These are phyloP conservation scores for Clarias laeviceps DNA, from an alignment of 2,797 vertebrate species.

Conservation along the genomic window DNA sequence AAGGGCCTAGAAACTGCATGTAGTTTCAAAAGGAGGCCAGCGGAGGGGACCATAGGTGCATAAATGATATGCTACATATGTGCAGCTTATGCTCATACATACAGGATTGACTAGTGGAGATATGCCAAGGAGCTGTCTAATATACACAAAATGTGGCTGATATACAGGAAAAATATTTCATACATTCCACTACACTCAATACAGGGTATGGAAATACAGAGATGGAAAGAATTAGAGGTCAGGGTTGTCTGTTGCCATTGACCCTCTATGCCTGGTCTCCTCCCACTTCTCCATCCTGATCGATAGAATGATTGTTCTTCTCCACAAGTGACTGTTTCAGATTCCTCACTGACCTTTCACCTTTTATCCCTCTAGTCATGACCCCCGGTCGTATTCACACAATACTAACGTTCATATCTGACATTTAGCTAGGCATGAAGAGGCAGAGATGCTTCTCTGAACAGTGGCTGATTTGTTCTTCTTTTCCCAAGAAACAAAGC, in stretches of 20 bases:
- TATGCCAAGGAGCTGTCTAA: neutral
- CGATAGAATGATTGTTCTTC: slow-evolving; percentile 57
- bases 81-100: neutral
- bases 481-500: slow-evolving; percentile 23
- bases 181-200: neutral
- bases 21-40: slow-evolving; percentile 41
- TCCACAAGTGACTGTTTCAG: slow-evolving; percentile 57
- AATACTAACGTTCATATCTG: slow-evolving; percentile 57
- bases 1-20: neutral
- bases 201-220: slow-evolving; percentile 12
- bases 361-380: slow-evolving; percentile 28
- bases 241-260: slow-evolving; percentile 32
- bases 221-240: slow-evolving; percentile 54
- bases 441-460: slow-evolving; percentile 11
- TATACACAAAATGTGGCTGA: neutral
- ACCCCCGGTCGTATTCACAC: slow-evolving; percentile 29
- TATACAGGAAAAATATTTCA: neutral
- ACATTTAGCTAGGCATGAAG: slow-evolving; percentile 44
- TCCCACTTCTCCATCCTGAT: slow-evolving; percentile 41
- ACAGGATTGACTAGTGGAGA: neutral
- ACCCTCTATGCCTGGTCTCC: slow-evolving; percentile 34
- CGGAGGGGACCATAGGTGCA: slow-evolving; percentile 54
- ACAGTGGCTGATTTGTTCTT: slow-evolving; percentile 43
- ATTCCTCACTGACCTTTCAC: slow-evolving; percentile 47
- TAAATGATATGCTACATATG: neutral